These are phyloP conservation scores for Matsumyia berberina DNA, from an alignment of 2,888 invertebrate species.

Conservation along the genomic window DNA sequence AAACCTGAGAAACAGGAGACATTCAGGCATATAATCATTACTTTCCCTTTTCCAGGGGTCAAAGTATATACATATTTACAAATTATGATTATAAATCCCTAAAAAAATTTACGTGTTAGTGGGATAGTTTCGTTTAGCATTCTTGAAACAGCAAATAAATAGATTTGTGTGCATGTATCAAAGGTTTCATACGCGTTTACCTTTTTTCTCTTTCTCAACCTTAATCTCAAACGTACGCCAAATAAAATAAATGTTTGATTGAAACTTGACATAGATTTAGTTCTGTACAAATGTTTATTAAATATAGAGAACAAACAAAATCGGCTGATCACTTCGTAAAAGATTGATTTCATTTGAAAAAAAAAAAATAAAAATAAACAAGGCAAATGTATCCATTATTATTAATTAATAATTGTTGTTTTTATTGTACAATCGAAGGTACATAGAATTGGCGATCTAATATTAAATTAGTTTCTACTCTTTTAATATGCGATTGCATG, in stretches of 20 bases:
- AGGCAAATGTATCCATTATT: constrained; percentile 43
- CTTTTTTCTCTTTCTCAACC: constrained; percentile 8
- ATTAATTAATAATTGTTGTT: constrained; percentile 42
- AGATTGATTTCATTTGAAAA: constrained; percentile 14
- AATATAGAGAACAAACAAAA: constrained; percentile 4
- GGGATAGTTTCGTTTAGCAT: not conserved
- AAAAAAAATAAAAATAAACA: constrained; percentile 7
- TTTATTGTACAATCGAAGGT: constrained; percentile 47
- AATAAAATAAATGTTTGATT: not conserved
- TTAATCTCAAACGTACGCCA: constrained; percentile 27
- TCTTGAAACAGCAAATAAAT: not conserved
- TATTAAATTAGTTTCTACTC: constrained; percentile 63
- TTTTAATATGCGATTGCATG: constrained; percentile 53
- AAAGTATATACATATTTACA: not conserved
- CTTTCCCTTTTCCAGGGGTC: not conserved
- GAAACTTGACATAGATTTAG: constrained; percentile 20
- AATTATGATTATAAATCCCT: not conserved
- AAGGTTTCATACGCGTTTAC: constrained; percentile 45
- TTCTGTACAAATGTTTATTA: constrained; percentile 38
- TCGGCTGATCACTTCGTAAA: not conserved
- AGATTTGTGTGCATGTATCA: not conserved
- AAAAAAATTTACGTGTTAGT: not conserved
- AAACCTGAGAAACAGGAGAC: not conserved
- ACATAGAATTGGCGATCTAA: constrained; percentile 56
- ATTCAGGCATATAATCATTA: not conserved